Conservation (phyloP, 2,888 invertebrate species). For the Trachelus troglodyta region DNA sequence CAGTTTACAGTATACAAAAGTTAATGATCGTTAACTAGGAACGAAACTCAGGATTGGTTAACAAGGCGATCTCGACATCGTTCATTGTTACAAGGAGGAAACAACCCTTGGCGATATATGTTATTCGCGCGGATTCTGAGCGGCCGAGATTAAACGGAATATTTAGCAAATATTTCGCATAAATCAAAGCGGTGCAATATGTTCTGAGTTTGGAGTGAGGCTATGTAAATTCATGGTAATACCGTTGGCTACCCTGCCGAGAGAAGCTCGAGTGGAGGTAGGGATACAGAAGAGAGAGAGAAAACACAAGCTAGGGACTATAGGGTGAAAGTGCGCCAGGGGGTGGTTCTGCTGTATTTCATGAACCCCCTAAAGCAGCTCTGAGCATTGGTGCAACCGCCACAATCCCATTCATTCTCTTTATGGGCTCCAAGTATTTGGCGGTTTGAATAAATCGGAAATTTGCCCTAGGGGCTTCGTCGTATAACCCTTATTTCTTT, state of each 20-base stretch:
- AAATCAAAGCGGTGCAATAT: constrained; percentile 64
- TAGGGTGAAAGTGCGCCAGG: constrained; percentile 25
- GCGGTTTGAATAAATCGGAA: constrained; percentile 62
- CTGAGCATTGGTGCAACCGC: constrained; percentile 54
- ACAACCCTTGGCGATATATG: neutral
- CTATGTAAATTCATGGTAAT: constrained; percentile 65
- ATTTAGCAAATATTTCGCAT: constrained; percentile 64
- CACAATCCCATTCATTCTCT: constrained; percentile 62
- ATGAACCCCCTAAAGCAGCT: constrained; percentile 57
- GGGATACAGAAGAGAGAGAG: constrained; percentile 19
- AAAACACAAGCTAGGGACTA: constrained; percentile 20
- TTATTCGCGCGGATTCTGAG: constrained; percentile 39
- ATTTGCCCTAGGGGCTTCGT: constrained; percentile 45
- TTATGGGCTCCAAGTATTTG: constrained; percentile 61
- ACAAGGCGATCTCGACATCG: neutral
- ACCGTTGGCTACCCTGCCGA: constrained; percentile 51
- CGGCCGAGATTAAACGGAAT: constrained; percentile 59
- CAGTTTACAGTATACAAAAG: neutral
- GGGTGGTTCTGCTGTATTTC: constrained; percentile 52
- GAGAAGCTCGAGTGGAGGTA: constrained; percentile 37
- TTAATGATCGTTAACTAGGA: neutral
- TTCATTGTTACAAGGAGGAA: neutral
- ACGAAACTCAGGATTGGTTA: neutral
- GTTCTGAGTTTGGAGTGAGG: constrained; percentile 53
- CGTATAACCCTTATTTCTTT: constrained; percentile 14